phyloP scores from a whole-genome alignment of 2,113 vertebrate species.

The Machaerirhynchus nigripectus region DNA sequence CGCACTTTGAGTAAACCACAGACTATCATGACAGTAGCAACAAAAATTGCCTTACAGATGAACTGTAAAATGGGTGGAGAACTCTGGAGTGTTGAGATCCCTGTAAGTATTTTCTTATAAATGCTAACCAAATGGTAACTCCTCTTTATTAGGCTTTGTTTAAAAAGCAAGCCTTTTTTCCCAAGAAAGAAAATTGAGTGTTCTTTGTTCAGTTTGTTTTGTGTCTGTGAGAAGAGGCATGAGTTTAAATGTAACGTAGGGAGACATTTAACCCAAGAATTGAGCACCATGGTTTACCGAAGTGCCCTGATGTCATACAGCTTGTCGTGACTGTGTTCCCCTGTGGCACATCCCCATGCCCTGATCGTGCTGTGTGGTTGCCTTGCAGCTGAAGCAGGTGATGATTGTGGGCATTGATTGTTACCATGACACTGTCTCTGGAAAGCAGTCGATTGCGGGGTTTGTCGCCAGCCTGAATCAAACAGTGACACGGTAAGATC shows the following conservation, averaged over 20 bases:
- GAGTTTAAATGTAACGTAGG: neutral
- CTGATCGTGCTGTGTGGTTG: neutral
- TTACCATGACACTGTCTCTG: constrained; percentile 86
- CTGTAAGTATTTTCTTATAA: constrained; percentile 70
- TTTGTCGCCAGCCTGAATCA: constrained; percentile 93
- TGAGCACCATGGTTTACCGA: neutral
- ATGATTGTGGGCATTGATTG: constrained; percentile 97
- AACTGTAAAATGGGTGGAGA: constrained; percentile 97
- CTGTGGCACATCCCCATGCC: neutral
- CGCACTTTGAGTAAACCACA: constrained; percentile 85
- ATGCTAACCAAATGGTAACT: neutral
- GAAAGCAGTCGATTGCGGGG: constrained; percentile 86
- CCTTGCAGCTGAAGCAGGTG: constrained; percentile 84
- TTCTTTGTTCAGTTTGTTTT: neutral
- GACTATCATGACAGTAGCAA: constrained; percentile 83
- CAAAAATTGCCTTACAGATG: constrained; percentile 93
- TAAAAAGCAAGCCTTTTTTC: neutral
- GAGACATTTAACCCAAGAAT: neutral
- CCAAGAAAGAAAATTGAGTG: neutral
- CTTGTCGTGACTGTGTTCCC: neutral
- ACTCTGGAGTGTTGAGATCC: constrained; percentile 92
- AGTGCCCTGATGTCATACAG: neutral
- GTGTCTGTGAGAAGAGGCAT: neutral
- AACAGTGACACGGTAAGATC: constrained; percentile 84
- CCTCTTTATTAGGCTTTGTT: neutral